Conservation (phyloP, 2,797 vertebrate genomes). For the Microctenopoma stevenorrisi region DNA sequence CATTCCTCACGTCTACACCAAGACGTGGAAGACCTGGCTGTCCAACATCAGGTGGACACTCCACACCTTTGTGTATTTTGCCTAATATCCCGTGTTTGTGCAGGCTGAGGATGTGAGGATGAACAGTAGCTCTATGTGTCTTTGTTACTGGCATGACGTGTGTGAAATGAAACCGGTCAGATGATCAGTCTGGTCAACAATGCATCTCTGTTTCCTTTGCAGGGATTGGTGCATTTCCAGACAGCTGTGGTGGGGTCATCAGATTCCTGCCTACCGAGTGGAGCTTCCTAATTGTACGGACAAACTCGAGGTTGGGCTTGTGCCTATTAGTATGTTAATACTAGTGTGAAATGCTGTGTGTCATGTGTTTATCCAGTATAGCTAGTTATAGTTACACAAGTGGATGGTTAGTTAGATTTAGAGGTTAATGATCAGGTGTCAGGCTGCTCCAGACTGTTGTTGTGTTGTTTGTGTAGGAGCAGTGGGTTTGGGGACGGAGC, state of each 20-base stretch:
- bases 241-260: constrained; percentile 96
- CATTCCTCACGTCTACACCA: constrained; percentile 85
- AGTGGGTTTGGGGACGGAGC: constrained; percentile 87
- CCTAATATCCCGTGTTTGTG: not conserved
- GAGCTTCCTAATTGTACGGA: constrained; percentile 47
- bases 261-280: constrained; percentile 89
- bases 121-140: not conserved
- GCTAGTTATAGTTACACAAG: too few relatives aligned
- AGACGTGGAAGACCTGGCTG: constrained; percentile 92
- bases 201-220: constrained; percentile 47
- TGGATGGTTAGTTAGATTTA: not conserved
- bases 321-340: not conserved
- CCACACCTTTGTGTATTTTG: not conserved
- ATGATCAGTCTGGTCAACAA: constrained; percentile 49
- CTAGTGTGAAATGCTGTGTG: not conserved
- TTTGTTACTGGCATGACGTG: constrained; percentile 15
- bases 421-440: not conserved
- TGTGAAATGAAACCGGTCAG: constrained; percentile 29
- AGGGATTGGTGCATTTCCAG: constrained; percentile 95
- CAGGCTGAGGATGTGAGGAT: not conserved
- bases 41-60: constrained; percentile 84
- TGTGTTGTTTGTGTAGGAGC: constrained; percentile 57
- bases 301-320: constrained; percentile 67
- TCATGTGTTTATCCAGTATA: too few relatives aligned
- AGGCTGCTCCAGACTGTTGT: not conserved